Evolutionary conservation across 2,888 invertebrate genomes (phyloP).

Genomic region (Agonopterix alstromeriana): DNA sequence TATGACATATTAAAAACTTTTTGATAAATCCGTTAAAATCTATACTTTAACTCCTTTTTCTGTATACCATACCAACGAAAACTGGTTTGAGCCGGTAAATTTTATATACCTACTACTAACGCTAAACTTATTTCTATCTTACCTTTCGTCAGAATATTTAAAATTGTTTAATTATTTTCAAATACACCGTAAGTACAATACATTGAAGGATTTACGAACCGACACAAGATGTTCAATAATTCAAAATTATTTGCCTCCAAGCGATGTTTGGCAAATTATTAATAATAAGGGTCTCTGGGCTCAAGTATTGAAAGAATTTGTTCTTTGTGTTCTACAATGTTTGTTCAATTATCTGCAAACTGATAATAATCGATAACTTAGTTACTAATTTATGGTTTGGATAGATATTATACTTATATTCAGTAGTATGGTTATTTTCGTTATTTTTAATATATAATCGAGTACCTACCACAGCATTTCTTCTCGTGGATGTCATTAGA

Average conservation of each 20-base stretch:
- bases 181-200: conserved; percentile 19
- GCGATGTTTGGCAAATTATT: conserved; percentile 40
- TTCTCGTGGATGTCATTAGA: too few species aligned
- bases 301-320: too few species aligned
- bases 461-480: too few species aligned
- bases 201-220: conserved; percentile 49
- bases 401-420: too few species aligned
- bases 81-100: conserved; percentile 37
- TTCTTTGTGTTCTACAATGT: too few species aligned
- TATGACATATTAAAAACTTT: background rate
- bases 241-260: conserved; percentile 24
- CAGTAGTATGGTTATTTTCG: too few species aligned
- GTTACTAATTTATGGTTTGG: too few species aligned
- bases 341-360: too few species aligned
- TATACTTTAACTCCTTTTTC: conserved; percentile 11
- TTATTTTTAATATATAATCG: too few species aligned
- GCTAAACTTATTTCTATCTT: conserved; percentile 47
- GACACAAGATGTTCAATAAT: conserved; percentile 41
- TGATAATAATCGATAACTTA: too few species aligned
- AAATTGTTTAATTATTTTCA: conserved; percentile 44
- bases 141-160: conserved; percentile 54
- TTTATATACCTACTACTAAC: conserved; percentile 41
- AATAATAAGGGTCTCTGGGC: conserved; percentile 12
- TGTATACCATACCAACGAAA: conserved; percentile 42
- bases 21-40: too few species aligned